Evolutionary conservation across 2,888 invertebrate species (phyloP).

Genomic region (Ormyrus pomaceus): DNA sequence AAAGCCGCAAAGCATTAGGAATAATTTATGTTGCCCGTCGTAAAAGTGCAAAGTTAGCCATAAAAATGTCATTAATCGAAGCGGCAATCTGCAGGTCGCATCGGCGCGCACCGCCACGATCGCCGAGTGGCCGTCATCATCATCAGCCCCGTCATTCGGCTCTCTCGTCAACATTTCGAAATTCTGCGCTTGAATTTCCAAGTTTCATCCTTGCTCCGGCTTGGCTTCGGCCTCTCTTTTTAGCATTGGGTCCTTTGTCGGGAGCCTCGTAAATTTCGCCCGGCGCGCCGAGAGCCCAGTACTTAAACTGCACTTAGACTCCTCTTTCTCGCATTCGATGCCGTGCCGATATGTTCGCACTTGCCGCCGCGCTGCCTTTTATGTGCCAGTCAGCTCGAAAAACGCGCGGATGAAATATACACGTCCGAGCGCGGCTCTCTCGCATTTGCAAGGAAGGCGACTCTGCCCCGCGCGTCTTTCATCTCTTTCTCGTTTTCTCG

Average conservation of each 20-base stretch:
- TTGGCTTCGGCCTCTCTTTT: constrained; percentile 19
- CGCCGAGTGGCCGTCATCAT: neutral
- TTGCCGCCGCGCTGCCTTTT: constrained; percentile 13
- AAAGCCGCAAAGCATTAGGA: too few relatives aligned
- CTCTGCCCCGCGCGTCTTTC: neutral
- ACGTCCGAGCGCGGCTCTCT: too few relatives aligned
- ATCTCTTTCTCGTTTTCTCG: constrained; percentile 36
- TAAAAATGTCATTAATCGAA: neutral
- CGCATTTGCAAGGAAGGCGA: constrained; percentile 12
- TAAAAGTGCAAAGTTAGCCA: too few relatives aligned
- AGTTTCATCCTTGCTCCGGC: constrained; percentile 7
- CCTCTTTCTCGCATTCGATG: constrained; percentile 9
- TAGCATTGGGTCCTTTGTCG: constrained; percentile 43
- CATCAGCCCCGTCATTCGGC: neutral
- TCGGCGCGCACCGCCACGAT: neutral
- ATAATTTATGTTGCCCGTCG: too few relatives aligned
- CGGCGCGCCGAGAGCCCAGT: constrained; percentile 12
- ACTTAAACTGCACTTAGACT: constrained; percentile 35
- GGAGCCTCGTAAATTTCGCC: constrained; percentile 48
- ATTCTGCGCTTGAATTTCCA: constrained; percentile 16
- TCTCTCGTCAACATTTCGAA: constrained; percentile 9
- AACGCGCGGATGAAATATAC: constrained; percentile 34
- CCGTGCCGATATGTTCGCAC: constrained; percentile 13
- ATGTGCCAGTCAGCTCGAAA: constrained; percentile 12
- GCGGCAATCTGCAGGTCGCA: neutral